Evolutionary conservation across 2,797 vertebrate genomes (phyloP).

Genomic region (Peromyscus melanophrys): DNA sequence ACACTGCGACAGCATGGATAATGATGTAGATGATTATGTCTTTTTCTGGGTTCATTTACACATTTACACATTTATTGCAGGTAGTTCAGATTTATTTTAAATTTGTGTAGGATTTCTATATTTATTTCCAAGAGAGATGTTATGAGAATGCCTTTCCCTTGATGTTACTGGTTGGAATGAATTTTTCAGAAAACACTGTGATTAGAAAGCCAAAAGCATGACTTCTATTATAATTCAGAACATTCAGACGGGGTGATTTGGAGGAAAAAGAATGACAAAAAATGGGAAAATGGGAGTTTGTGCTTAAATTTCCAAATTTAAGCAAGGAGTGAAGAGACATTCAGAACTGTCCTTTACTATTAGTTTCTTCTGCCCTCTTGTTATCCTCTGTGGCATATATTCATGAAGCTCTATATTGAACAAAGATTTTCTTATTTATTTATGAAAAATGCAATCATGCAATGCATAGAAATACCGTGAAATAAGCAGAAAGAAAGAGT

Average conservation of each 20-base stretch:
- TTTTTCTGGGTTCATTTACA: constrained; percentile 61
- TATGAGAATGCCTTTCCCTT: neutral
- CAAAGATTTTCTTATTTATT: constrained; percentile 16
- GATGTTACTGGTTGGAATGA: neutral
- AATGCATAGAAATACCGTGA: neutral
- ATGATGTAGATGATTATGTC: constrained; percentile 12
- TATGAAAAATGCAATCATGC: neutral
- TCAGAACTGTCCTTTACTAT: neutral
- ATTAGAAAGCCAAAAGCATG: constrained; percentile 4
- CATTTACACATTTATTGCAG: constrained; percentile 51
- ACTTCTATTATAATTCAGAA: constrained; percentile 38
- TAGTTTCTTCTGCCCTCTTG: neutral
- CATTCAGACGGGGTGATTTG: neutral
- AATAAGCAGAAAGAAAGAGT: neutral
- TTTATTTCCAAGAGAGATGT: constrained; percentile 33
- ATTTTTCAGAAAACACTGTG: neutral
- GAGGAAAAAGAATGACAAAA: neutral
- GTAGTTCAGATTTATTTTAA: constrained; percentile 37
- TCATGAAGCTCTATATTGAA: neutral
- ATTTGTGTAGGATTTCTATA: constrained; percentile 41
- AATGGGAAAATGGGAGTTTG: neutral
- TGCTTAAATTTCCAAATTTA: neutral
- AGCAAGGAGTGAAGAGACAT: neutral
- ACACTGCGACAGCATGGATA: constrained; percentile 34
- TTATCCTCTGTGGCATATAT: neutral